Base-by-base conservation (phyloP, 2,797 vertebrate species). In the Champsocephalus gunnari region DNA sequence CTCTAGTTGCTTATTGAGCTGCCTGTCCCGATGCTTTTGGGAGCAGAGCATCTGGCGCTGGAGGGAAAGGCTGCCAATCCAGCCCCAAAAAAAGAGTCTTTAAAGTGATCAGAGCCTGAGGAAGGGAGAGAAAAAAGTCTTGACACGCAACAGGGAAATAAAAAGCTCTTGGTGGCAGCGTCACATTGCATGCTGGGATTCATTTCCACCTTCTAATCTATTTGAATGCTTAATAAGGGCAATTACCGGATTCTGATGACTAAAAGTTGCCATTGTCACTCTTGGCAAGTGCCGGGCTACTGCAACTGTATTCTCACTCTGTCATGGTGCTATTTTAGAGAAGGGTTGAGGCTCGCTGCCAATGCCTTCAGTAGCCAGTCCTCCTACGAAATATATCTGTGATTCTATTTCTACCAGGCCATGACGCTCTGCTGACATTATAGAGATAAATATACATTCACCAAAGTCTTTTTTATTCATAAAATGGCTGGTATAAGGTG, bases 31-130 rank as follows among this genome's bases (percentile, higher is more conserved):
- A 58, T 71, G 83, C 87, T 81, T 67, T 41, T 3, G 80, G 85
- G 87, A 88, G 81, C n/a, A 65, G 71, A 86, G 83, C 89, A 88
- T 92, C 87, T 92, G 88, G 80, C 79, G 8, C 82, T 53, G 6
- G 73, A 75, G 64, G 75, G 64, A 75, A 78, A 57, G 41, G 67
- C 85, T 82, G 78, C 80, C 77, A 83, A 82, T 54, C 49, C 38
- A 17, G 28, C 43, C 49, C 51, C 17, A 56, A 60, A 84, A 79
- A 63, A 69, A 62, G 14, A 68, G 34, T 68, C 57, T 65, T 63
- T 73, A 77, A 87, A 86, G 34, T 73, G 69, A 77, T 84, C 75
- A 66, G 65, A 67, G 16, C 75, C 70, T 0, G 38, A 78, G 66
- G 53, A 12, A 55, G 12, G 16, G 28, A 14, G 51, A 38, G 50